phyloP scores from a whole-genome alignment of 2,113 vertebrate genomes.

The Paracanthobrama guichenoti region DNA sequence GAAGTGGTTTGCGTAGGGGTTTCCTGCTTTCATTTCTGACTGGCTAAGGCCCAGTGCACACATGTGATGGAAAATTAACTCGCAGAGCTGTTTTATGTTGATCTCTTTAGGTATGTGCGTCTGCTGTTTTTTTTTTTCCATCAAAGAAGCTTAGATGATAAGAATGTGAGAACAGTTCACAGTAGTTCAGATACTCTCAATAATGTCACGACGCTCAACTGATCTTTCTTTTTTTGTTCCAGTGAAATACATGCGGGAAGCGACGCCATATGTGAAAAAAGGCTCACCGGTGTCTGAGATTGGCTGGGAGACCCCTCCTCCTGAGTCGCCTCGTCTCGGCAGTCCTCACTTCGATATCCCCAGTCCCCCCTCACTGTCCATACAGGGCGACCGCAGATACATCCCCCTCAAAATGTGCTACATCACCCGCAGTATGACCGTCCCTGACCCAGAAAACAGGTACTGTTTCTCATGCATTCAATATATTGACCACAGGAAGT shows the following conservation, averaged over 20 bases:
- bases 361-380: slow-evolving; percentile 75
- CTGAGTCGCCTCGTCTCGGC: slow-evolving; percentile 87
- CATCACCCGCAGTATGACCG: slow-evolving; percentile 83
- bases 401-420: slow-evolving; percentile 95
- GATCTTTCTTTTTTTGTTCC: slow-evolving; percentile 29
- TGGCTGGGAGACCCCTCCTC: slow-evolving; percentile 92
- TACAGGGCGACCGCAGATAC: slow-evolving; percentile 85
- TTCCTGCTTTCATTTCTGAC: slow-evolving; percentile 39
- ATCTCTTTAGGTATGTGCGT: neutral
- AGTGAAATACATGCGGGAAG: slow-evolving; percentile 99
- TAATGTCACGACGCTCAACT: neutral
- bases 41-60: neutral
- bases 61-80: slow-evolving; percentile 16
- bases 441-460: slow-evolving; percentile 92
- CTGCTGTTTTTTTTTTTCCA: neutral
- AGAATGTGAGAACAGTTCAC: neutral
- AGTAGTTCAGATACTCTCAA: neutral
- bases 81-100: neutral
- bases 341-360: slow-evolving; percentile 67
- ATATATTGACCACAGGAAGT: neutral
- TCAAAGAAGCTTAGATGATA: neutral
- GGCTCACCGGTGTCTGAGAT: slow-evolving; percentile 95
- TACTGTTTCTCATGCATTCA: slow-evolving; percentile 59
- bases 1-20: slow-evolving; percentile 40
- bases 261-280: slow-evolving; percentile 92